phyloP scores from a whole-genome alignment of 2,888 invertebrate genomes.

The Merodon equestris region DNA sequence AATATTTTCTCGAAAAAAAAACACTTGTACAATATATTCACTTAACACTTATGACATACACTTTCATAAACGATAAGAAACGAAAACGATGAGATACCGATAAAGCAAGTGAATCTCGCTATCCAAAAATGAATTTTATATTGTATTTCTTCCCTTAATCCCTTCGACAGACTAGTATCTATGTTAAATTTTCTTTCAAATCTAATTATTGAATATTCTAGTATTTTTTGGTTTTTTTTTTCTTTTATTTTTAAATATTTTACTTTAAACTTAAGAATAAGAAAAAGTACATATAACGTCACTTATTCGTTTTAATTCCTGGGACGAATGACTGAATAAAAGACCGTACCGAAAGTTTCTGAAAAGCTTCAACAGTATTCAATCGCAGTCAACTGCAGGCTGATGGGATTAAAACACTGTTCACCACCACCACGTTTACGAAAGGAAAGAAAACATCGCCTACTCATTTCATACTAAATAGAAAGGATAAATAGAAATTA shows the following conservation, averaged over 20 bases:
- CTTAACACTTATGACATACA: constrained; percentile 21
- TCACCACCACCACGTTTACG: constrained; percentile 50
- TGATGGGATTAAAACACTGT: constrained; percentile 42
- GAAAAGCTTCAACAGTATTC: constrained; percentile 59
- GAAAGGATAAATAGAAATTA: no score
- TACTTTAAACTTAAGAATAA: background rate
- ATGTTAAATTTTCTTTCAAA: background rate
- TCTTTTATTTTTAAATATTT: background rate
- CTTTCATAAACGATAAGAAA: constrained; percentile 33
- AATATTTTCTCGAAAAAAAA: no score
- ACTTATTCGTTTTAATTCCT: constrained; percentile 26
- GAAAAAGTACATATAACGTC: constrained; percentile 19
- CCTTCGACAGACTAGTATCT: background rate
- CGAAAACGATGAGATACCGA: constrained; percentile 35
- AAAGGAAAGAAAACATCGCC: no score
- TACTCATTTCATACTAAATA: no score
- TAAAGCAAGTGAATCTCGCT: constrained; percentile 11
- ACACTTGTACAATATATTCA: constrained; percentile 23
- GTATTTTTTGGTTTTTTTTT: no score
- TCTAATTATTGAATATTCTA: constrained; percentile 1
- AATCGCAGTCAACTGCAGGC: constrained; percentile 55
- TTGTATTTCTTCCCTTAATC: background rate
- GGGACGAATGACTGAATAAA: constrained; percentile 64
- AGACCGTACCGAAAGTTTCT: constrained; percentile 68
- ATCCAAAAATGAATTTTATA: background rate